Percentiles rank a stretch among this genome's conserved stretches.
Conservation (phyloP, 2,888 invertebrate species). For the Arge pagana region DNA sequence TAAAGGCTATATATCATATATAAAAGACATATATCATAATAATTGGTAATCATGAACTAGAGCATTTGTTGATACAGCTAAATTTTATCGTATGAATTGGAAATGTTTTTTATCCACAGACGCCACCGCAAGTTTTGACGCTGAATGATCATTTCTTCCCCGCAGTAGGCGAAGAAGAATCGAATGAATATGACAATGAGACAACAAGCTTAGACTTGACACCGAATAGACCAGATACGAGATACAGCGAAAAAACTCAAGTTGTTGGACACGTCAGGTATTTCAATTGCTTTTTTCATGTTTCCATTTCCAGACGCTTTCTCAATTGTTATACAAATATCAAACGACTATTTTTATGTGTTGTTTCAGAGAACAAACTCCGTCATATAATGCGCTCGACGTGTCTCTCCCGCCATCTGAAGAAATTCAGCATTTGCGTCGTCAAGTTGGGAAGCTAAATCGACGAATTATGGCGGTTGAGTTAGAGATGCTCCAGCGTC, state of each 20-base stretch:
- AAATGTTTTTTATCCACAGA: constrained; percentile 62
- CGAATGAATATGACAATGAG: constrained; percentile 43
- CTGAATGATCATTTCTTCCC: constrained; percentile 85
- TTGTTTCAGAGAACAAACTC: constrained; percentile 67
- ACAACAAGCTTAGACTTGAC: constrained; percentile 34
- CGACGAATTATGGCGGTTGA: constrained; percentile 86
- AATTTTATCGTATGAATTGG: constrained; percentile 1
- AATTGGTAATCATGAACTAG: too few species aligned
- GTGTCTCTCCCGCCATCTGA: constrained; percentile 64
- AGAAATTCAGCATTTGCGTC: constrained; percentile 80
- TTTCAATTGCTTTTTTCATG: neutral
- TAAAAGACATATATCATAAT: too few species aligned
- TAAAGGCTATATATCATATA: too few species aligned
- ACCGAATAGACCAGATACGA: constrained; percentile 31
- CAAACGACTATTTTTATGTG: neutral
- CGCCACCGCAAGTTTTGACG: constrained; percentile 87
- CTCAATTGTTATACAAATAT: neutral
- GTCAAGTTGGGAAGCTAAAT: constrained; percentile 86
- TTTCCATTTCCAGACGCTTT: too few species aligned
- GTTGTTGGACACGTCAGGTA: constrained; percentile 49
- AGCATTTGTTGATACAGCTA: too few species aligned
- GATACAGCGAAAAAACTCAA: constrained; percentile 44
- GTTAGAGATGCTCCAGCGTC: constrained; percentile 80
- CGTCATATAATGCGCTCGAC: constrained; percentile 56
- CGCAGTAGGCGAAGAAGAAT: constrained; percentile 64